Evolutionary conservation across 2,113 vertebrate species (phyloP).

Genomic region (Oncorhynchus tshawytscha): DNA sequence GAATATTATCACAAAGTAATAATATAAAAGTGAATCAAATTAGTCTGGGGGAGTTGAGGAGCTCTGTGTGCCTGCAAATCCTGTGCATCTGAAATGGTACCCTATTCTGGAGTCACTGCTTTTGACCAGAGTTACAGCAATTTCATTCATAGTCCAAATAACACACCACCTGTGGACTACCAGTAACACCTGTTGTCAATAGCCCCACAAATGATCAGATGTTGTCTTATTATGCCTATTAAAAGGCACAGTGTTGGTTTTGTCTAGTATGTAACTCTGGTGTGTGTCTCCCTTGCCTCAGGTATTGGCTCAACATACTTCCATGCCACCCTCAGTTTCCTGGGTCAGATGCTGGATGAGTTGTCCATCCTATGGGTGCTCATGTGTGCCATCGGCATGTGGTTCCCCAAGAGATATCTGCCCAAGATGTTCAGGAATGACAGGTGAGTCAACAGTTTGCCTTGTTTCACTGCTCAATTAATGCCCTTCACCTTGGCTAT

Average conservation of each 20-base stretch:
- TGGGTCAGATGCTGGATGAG: conserved; percentile 98
- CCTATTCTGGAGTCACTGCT: too few species aligned
- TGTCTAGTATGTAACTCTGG: not conserved
- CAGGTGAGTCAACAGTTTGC: conserved; percentile 74
- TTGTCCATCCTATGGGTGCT: conserved; percentile 96
- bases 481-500: too few species aligned
- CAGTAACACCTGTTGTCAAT: not conserved
- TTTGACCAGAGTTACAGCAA: too few species aligned
- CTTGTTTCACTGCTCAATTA: too few species aligned
- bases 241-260: too few species aligned
- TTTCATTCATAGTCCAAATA: not conserved
- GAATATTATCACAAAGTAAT: too few species aligned
- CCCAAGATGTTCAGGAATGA: conserved; percentile 91
- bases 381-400: conserved; percentile 97
- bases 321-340: conserved; percentile 95
- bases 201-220: too few species aligned
- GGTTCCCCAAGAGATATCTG: conserved; percentile 95
- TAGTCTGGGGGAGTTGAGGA: too few species aligned
- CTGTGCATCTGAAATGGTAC: too few species aligned
- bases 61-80: too few species aligned
- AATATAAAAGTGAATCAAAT: too few species aligned
- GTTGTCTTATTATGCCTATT: too few species aligned
- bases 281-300: conserved; percentile 54
- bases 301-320: conserved; percentile 98
- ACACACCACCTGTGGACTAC: not conserved